phyloP scores from a whole-genome alignment of 2,888 invertebrate species.

The Noctuana brunneofusca region DNA sequence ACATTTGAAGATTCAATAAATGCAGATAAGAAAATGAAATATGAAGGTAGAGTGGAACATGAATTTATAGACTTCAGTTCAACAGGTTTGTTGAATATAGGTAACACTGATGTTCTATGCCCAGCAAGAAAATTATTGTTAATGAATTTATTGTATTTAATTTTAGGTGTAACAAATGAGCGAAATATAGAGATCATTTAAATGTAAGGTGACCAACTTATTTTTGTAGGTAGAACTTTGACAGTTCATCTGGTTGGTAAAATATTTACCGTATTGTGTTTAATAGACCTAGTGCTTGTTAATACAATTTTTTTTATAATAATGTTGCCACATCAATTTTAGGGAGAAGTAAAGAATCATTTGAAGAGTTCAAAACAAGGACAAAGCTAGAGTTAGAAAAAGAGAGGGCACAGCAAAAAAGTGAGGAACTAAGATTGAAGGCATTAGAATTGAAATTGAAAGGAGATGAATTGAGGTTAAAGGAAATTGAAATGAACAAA shows the following conservation, averaged over 20 bases:
- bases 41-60: slow-evolving; percentile 33
- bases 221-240: no score
- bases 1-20: slow-evolving; percentile 42
- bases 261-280: no score
- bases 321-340: slow-evolving; percentile 1
- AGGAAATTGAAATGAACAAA: slow-evolving; percentile 57
- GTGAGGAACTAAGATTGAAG: slow-evolving; percentile 52
- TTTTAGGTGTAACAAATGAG: no score
- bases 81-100: not conserved
- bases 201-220: no score
- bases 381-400: slow-evolving; percentile 49
- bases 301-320: not conserved
- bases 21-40: slow-evolving; percentile 41
- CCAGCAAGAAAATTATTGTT: slow-evolving; percentile 10
- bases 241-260: no score
- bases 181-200: no score
- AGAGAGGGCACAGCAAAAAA: slow-evolving; percentile 50
- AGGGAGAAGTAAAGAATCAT: slow-evolving; percentile 42
- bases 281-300: no score
- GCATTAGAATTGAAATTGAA: slow-evolving; percentile 54
- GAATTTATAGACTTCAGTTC: slow-evolving; percentile 1
- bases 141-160: not conserved
- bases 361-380: slow-evolving; percentile 49
- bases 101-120: not conserved
- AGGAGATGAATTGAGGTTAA: slow-evolving; percentile 53